Evolutionary conservation across 1,140 invertebrate species (phyloP).

Genomic region (Heliconius eleuchia): DNA sequence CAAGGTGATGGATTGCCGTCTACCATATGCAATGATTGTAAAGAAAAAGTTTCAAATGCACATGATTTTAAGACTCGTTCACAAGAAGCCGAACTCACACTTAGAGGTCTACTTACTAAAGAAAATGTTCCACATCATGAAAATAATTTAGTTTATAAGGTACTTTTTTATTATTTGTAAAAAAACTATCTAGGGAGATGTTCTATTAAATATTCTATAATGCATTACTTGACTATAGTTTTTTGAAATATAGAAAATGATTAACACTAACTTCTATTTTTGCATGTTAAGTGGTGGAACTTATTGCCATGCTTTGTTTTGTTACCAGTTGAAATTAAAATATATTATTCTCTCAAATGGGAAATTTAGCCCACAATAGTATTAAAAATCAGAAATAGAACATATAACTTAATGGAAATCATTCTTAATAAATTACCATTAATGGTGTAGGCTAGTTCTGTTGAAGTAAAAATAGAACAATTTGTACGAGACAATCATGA

Average conservation of each 20-base stretch:
- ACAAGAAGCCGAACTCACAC: slow-evolving; percentile 49
- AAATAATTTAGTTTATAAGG: slow-evolving; percentile 24
- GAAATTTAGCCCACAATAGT: too few species aligned
- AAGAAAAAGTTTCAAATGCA: slow-evolving; percentile 57
- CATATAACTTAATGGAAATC: neutral
- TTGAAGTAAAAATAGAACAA: slow-evolving; percentile 36
- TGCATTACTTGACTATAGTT: too few species aligned
- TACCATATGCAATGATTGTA: slow-evolving; percentile 60
- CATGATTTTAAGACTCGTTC: slow-evolving; percentile 61
- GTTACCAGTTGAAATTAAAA: too few species aligned
- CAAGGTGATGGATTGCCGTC: slow-evolving; percentile 59
- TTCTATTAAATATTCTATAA: too few species aligned
- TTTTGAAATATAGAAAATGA: too few species aligned
- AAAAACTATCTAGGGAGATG: too few species aligned
- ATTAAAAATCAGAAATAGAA: too few species aligned
- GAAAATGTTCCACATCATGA: slow-evolving; percentile 37
- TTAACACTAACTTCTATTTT: too few species aligned
- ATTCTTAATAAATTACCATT: neutral
- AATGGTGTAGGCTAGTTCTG: slow-evolving; percentile 13
- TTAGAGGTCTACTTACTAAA: slow-evolving; percentile 45
- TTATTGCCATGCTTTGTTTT: too few species aligned
- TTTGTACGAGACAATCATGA: slow-evolving; percentile 39
- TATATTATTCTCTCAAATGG: too few species aligned
- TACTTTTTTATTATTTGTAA: neutral
- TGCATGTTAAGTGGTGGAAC: too few species aligned